Evolutionary conservation across 2,888 invertebrate genomes (phyloP).

Genomic region (Creontiades dilutus): DNA sequence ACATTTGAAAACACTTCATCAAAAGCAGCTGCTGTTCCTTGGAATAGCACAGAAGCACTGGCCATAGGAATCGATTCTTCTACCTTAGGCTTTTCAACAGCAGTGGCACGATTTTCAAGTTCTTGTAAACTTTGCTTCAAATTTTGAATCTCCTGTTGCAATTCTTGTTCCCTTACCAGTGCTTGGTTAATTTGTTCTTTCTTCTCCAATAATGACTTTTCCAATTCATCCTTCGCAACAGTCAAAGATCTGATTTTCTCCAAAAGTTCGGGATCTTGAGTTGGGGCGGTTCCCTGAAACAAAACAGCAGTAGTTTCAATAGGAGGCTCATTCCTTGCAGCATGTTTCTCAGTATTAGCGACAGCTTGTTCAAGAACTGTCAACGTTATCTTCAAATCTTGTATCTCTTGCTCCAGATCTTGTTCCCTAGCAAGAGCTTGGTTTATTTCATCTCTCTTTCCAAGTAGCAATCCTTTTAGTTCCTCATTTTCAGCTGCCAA

Average conservation of each 20-base stretch:
- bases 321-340: not conserved
- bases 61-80: not conserved
- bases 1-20: constrained; percentile 12
- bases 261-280: not conserved
- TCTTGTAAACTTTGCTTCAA: not conserved
- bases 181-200: constrained; percentile 11
- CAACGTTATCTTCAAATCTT: constrained; percentile 45
- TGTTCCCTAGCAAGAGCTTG: constrained; percentile 52
- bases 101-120: not conserved
- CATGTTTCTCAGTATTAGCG: not conserved
- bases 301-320: not conserved
- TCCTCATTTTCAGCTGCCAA: constrained; percentile 76
- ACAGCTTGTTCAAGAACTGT: not conserved
- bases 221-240: not conserved
- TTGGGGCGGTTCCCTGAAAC: not conserved
- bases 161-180: not conserved
- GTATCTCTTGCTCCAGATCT: constrained; percentile 53
- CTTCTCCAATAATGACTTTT: not conserved
- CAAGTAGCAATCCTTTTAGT: constrained; percentile 28
- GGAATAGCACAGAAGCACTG: constrained; percentile 46
- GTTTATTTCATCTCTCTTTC: constrained; percentile 39
- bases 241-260: not conserved
- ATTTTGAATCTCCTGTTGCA: not conserved
- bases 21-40: constrained; percentile 50
- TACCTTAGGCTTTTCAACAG: not conserved